Base-by-base conservation (phyloP, 2,113 vertebrate genomes). In the Brevimyrus niger region DNA sequence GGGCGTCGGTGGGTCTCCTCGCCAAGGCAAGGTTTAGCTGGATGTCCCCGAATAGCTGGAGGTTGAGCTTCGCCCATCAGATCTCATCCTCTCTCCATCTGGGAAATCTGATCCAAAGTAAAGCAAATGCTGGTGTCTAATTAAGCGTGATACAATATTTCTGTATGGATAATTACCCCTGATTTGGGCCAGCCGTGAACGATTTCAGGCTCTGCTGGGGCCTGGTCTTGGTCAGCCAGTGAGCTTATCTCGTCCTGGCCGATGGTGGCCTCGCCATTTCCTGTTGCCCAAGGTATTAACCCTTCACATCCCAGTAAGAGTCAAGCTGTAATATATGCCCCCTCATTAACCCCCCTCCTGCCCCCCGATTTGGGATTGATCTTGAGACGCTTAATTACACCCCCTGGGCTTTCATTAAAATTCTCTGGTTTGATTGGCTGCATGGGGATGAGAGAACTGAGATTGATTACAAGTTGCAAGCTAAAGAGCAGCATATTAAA, bases 181-280 rank as follows among this genome's bases (percentile, higher is more conserved):
- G 90, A 92, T 93, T 92, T 91, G 69, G 89, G 15, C 76, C 88
- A 91, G 90, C 91, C 89, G 87, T 69, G 69, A 91, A 89, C 88
- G 69, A 91, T 92, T 90, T 91, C 80, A 86, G 23, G 35, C 47
- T 91, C 87, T 90, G 23, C 69, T 17, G 50, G 69, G 84, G 65
- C 19, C 27, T 15, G 85, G 83, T 85, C 55, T 23, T 50, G 73
- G 83, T 50, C 87, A 47, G 89, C 88, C 38, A 38, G 17, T 80
- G 13, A 35, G 47, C 85, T 90, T 89, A 89, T 90, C 85, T 84
- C 48, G 9, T n/a, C 10, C 44, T 38, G 38, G 46, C 83, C 3
- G 42, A 47, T 87, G 50, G 69, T 65, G 89, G 42, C 73, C 90
- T 84, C 13, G 27, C 38, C 58, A 58, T 88, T 92, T 93, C 92